Evolutionary conservation across 2,797 vertebrate species (phyloP), one percentile per base, ranked within the genome.

Genomic region (Balearica regulorum): DNA sequence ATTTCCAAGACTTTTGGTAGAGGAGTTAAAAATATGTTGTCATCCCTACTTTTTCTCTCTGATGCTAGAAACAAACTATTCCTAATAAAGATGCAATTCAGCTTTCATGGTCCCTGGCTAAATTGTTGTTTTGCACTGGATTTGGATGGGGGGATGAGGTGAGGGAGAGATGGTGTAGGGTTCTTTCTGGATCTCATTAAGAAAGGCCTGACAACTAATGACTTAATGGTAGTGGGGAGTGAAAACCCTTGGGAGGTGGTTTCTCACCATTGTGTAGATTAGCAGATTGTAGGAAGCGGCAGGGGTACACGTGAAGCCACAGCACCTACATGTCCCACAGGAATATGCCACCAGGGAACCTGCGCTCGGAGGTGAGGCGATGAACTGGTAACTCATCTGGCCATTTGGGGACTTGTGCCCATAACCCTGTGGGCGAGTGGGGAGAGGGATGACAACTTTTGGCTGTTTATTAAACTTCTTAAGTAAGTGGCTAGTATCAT

Each of bases 161-260:
- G 17, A 57, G 37, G 43, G 15, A 53, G 20, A 46, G 25, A 31
- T 25, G 7, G 6, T 48, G 22, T 33, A 46, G 26, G 10, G 16
- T 8, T 61, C 12, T 69, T 87, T 60, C 35, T 37, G 16, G 9
- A 60, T 17, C 20, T 64, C 44, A n/a, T 9, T 48, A 73, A 82
- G 29, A 60, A 80, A 49, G 13, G 6, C 4, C 11, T 72, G 60
- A 43, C 5, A 28, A 46, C 29, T 64, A 81, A 51, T 13, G 13
- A 3, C 35, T 71, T 71, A 12, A 29, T n/a, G 24, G 5, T 11
- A 7, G 10, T 2, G 1, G 10, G 7, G 22, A 3, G 5, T 33
- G 48, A 43, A 69, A 87, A 46, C 3, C 5, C 26, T 16, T 64
- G 24, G 5, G 21, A 49, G 5, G 12, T 37, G 18, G 3, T 55